Base-by-base conservation (phyloP, 2,113 vertebrate species). In the Nematolebias whitei region DNA sequence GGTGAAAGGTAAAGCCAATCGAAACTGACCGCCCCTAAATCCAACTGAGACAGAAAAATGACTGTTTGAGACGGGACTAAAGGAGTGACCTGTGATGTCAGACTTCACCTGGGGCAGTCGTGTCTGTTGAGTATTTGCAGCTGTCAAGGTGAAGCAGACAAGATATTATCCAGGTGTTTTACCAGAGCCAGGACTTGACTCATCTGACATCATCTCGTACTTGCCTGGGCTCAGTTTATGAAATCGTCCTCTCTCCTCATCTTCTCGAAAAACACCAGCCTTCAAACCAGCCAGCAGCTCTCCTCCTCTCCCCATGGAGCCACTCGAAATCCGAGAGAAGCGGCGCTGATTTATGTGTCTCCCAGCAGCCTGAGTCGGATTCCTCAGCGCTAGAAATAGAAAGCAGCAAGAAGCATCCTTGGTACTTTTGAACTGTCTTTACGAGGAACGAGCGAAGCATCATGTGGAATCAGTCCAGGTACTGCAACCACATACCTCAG, bases 401-500 rank as follows among this genome's bases (percentile, higher is more conserved):
- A 64, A 47, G 38, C 7, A 5, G 58, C 52, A 29, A 61, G 45
- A 60, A 55, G 41, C 59, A 3, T 32, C 59, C 14, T 54, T 23
- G 11, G 47, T 35, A 76, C 74, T 70, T 39, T 58, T 41, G 43
- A 72, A 69, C 71, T 70, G 56, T 44, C 41, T n/a, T 69, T 50
- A 45, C 32, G 62, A 47, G 59, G 73, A 87, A 55, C 43, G 75
- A 69, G 61, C 75, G 65, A 60, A 53, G 63, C 71, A 81, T 79
- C 65, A 95, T 95, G 95, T 93, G 93, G 80, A 92, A 88, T 76
- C 92, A 88, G 76, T 73, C 90, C 40, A 90, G 91, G 83, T 93
- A 91, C 92, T 92, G 93, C 80, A 92, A 89, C 86, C 93, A 93
- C 70, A 40, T 92, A 52, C 82, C 93, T 84, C 89, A 90, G 0